Evolutionary conservation across 2,797 vertebrate genomes (phyloP), one percentile per base, ranked within the genome.

Genomic region (Orestias chungarensis): DNA sequence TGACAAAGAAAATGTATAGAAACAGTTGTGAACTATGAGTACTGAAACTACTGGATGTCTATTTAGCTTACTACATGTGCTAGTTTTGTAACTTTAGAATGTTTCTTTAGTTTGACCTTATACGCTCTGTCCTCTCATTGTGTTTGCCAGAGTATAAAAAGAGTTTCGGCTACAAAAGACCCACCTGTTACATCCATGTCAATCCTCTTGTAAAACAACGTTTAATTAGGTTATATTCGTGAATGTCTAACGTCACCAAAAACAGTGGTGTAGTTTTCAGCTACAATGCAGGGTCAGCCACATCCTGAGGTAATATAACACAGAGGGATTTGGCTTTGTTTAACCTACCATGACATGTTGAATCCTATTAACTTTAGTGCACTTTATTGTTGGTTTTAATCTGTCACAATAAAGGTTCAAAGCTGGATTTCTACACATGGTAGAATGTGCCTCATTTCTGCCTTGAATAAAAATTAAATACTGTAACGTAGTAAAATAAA

Each of bases 271-370:
- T 61, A 20, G 2, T 14, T 40, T 61, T 61, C 33, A n/a, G 57
- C 33, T 38, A 23, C 11, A 38, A 61, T 40, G 57, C 11, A 4
- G 35, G 57, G 33, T 61, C 57, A 14, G 20, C 12, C 57, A n/a
- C 57, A 61, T 61, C 57, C 57, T 61, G 57, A 38, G 57, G 57
- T 61, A 61, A 61, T 38, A 61, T n/a, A 40, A 61, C 57, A n/a
- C 57, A 61, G 33, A 20, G 14, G 33, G 57, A 61, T 61, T 38
- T 40, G 57, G 57, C 20, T 61, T 61, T 61, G 57, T 61, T 61
- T 61, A 61, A 61, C 57, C 20, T 12, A 61, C 33, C 33, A 40
- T 61, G 57, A 61, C 57, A 61, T 40, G 35, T 38, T 61, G 11
- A 20, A 40, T 61, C 31, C n/a, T 38, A 61, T n/a, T n/a, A 61